Conservation (phyloP, 2,797 vertebrate species). For the Rhinophrynus dorsalis region DNA sequence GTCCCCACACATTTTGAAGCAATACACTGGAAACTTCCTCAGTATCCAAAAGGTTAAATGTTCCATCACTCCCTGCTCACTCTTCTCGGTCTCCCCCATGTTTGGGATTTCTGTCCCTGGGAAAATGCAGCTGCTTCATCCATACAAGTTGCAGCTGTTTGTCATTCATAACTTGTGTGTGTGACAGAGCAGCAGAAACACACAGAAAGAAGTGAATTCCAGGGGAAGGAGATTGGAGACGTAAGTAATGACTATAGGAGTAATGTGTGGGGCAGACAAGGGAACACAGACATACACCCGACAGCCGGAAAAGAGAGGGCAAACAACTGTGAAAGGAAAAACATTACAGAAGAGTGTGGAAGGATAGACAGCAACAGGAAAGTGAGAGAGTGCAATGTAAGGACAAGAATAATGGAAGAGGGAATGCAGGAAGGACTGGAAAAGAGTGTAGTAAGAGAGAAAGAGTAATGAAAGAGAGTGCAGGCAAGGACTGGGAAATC, state of each 20-base stretch:
- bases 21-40: no score
- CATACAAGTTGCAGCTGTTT: background rate
- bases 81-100: background rate
- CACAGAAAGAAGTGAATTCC: background rate
- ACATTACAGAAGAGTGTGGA: background rate
- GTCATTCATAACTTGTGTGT: background rate
- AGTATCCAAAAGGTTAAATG: no score
- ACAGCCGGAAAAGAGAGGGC: no score
- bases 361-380: background rate
- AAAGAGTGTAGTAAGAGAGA: background rate
- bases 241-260: no score
- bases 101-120: constrained; percentile 11
- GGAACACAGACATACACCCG: no score
- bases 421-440: background rate
- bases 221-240: background rate
- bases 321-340: no score
- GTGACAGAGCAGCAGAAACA: background rate
- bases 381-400: background rate
- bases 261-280: no score
- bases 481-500: no score
- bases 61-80: background rate
- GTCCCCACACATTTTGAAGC: no score
- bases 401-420: background rate
- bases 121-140: constrained; percentile 26
- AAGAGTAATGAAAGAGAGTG: background rate